Conservation (phyloP, 1,140 invertebrate genomes). For the Drosophila auraria region DNA sequence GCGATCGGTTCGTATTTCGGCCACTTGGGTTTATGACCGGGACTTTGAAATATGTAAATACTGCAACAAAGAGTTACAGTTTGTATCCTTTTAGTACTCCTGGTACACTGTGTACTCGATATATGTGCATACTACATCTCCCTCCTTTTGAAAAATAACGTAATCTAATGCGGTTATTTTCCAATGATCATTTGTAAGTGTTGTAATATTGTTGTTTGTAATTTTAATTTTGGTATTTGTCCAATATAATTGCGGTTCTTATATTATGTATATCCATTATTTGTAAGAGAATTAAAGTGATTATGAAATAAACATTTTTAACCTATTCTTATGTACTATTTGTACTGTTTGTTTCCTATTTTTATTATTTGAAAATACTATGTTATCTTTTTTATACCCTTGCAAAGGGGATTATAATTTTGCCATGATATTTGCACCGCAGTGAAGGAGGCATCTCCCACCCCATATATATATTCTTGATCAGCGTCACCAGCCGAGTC, state of each 20-base stretch:
- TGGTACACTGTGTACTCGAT: not conserved
- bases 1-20: not conserved
- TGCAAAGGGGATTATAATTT: no score
- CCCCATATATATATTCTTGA: no score
- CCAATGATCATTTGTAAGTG: no score
- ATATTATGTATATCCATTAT: not conserved
- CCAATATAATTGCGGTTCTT: no score
- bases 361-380: constrained; percentile 7
- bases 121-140: constrained; percentile 7
- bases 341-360: constrained; percentile 10
- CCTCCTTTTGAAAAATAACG: constrained; percentile 8
- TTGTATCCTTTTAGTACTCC: not conserved
- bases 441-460: no score
- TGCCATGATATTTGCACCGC: no score
- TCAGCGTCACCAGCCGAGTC: no score
- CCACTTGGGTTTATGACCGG: constrained; percentile 9
- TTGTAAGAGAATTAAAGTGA: not conserved
- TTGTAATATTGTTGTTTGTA: no score
- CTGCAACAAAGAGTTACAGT: constrained; percentile 7
- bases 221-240: no score
- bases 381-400: not conserved
- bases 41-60: not conserved
- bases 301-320: constrained; percentile 9
- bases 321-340: constrained; percentile 16
- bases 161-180: not conserved